Evolutionary conservation across 2,888 invertebrate genomes (phyloP).

Genomic region (Stegana nigrithorax): DNA sequence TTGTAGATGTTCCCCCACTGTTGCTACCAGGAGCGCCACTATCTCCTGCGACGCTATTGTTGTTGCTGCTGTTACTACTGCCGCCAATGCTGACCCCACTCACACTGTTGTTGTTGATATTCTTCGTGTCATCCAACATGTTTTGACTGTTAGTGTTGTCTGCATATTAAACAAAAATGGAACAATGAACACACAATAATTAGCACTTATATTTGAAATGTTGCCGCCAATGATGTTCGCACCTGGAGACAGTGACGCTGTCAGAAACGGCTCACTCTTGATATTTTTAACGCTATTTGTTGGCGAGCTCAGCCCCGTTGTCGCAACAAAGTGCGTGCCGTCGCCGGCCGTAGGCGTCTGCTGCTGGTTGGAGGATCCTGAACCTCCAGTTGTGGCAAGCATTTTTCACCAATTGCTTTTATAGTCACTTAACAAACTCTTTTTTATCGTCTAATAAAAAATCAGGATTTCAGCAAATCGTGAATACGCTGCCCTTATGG

Average conservation of each 20-base stretch:
- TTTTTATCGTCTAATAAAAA: no score
- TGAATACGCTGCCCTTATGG: no score
- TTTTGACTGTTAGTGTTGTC: slow-evolving; percentile 34
- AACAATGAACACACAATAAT: background rate
- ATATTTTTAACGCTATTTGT: slow-evolving; percentile 25
- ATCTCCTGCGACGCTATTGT: background rate
- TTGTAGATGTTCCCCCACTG: slow-evolving; percentile 1
- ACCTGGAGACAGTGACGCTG: slow-evolving; percentile 39
- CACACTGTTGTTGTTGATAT: background rate
- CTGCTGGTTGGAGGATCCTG: background rate
- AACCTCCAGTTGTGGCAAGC: background rate
- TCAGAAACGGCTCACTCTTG: slow-evolving; percentile 39
- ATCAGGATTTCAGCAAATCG: no score
- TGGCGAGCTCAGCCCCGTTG: no score
- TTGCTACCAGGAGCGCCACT: slow-evolving; percentile 5
- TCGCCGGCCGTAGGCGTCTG: background rate
- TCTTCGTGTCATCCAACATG: slow-evolving; percentile 41
- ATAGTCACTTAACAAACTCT: no score
- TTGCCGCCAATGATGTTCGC: background rate
- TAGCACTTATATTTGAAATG: background rate
- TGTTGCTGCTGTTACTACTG: slow-evolving; percentile 28
- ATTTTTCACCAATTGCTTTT: no score
- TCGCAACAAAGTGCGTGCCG: background rate
- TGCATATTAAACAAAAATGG: slow-evolving; percentile 17
- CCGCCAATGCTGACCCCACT: background rate